Percentiles rank a stretch among this genome's conserved stretches.
Conservation (phyloP, 2,797 vertebrate genomes). For the Scleropages formosus region DNA sequence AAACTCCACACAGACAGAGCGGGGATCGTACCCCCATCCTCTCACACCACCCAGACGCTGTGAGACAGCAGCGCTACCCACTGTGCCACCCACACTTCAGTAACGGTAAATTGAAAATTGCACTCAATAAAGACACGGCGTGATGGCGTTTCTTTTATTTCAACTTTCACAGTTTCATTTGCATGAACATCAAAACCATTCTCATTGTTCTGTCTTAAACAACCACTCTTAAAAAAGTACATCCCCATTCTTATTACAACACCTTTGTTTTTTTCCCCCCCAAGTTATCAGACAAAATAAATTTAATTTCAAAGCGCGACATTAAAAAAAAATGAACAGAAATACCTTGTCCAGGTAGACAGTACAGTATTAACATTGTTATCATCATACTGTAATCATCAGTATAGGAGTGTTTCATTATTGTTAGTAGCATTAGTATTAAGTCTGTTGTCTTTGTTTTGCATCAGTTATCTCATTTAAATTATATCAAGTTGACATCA, state of each 20-base stretch:
- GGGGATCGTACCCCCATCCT: too few relatives aligned
- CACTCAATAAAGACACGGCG: not conserved
- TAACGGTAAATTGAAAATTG: not conserved
- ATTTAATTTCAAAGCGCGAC: constrained; percentile 68
- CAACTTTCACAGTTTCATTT: constrained; percentile 51
- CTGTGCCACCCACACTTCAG: too few relatives aligned
- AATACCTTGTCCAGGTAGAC: constrained; percentile 65
- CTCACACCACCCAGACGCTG: too few relatives aligned
- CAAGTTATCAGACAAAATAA: constrained; percentile 65
- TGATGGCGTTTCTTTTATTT: constrained; percentile 74
- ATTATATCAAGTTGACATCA: constrained; percentile 80
- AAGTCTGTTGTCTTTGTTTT: constrained; percentile 67
- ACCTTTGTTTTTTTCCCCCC: constrained; percentile 50
- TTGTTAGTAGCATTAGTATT: constrained; percentile 75
- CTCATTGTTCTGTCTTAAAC: constrained; percentile 41
- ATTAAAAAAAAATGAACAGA: constrained; percentile 55
- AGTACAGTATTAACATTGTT: constrained; percentile 68
- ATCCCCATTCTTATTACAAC: constrained; percentile 27
- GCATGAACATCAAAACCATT: constrained; percentile 41
- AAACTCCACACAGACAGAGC: too few relatives aligned
- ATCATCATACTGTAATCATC: constrained; percentile 53
- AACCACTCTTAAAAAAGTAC: constrained; percentile 50
- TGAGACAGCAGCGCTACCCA: too few relatives aligned
- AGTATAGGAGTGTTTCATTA: constrained; percentile 58
- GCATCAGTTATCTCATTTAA: constrained; percentile 72